Evolutionary conservation across 1,140 invertebrate genomes (phyloP).

Genomic region (Drosophila guanche): DNA sequence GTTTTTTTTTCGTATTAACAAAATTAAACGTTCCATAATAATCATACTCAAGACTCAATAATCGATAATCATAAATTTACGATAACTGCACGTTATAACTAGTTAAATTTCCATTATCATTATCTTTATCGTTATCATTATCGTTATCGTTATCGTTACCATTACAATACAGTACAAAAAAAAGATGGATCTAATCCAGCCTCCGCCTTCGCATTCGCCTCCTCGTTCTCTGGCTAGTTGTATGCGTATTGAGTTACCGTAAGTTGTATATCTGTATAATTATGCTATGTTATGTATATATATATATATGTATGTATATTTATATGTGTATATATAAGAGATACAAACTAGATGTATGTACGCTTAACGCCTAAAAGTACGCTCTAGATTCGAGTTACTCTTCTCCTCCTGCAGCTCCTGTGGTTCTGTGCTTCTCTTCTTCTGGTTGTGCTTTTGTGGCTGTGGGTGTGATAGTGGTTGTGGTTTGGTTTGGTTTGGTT

Average conservation of each 20-base stretch:
- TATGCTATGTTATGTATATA: slow-evolving; percentile 50
- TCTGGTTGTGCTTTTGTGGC: slow-evolving; percentile 36
- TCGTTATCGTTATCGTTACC: slow-evolving; percentile 20
- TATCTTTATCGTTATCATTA: slow-evolving; percentile 30
- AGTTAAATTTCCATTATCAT: slow-evolving; percentile 57
- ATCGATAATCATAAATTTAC: slow-evolving; percentile 65
- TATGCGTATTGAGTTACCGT: slow-evolving; percentile 38
- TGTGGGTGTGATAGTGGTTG: slow-evolving; percentile 38
- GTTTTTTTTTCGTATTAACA: slow-evolving; percentile 80
- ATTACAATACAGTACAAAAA: slow-evolving; percentile 45
- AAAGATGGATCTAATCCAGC: slow-evolving; percentile 32
- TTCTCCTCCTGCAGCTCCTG: slow-evolving; percentile 27
- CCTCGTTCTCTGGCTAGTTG: slow-evolving; percentile 40
- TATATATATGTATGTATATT: slow-evolving; percentile 48
- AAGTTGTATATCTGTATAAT: slow-evolving; percentile 59
- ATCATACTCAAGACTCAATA: slow-evolving; percentile 63
- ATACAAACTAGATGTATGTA: slow-evolving; percentile 46
- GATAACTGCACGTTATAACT: slow-evolving; percentile 63
- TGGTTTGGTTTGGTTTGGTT: slow-evolving; percentile 47
- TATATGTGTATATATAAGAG: slow-evolving; percentile 52
- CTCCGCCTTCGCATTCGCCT: not conserved
- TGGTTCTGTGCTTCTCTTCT: slow-evolving; percentile 12
- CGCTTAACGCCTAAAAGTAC: slow-evolving; percentile 51
- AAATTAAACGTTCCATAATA: slow-evolving; percentile 79
- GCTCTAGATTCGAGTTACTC: slow-evolving; percentile 32